Percentiles rank a stretch among this genome's conserved stretches.
Conservation (phyloP, 2,113 vertebrate genomes). For the Passer montanus region DNA sequence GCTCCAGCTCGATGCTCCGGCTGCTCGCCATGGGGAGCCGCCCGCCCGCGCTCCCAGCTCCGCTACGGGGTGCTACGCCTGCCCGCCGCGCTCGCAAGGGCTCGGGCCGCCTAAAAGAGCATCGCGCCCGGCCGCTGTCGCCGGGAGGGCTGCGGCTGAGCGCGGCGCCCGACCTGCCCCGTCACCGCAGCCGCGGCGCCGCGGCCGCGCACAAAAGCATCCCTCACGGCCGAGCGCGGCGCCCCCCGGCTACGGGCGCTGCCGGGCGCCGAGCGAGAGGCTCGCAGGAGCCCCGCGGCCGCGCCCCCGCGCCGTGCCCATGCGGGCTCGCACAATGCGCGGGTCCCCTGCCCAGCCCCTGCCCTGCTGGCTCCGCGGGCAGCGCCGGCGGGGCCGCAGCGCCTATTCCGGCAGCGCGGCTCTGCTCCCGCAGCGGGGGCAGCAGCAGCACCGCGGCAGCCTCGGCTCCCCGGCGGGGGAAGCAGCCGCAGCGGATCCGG, state of each 20-base stretch:
- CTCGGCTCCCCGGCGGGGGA: neutral
- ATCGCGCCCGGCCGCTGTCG: neutral
- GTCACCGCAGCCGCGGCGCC: neutral
- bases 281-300: neutral
- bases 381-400: neutral
- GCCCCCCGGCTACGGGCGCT: neutral
- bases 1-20: constrained; percentile 91
- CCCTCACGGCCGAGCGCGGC: neutral
- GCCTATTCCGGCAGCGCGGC: neutral
- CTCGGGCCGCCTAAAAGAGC: neutral
- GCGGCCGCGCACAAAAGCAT: constrained; percentile 28
- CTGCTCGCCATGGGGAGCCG: constrained; percentile 78
- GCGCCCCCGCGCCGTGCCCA: neutral
- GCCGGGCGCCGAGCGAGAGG: neutral
- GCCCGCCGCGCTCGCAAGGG: neutral
- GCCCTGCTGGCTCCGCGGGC: neutral
- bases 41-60: neutral
- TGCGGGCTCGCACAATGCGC: neutral
- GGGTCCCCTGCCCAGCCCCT: neutral
- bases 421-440: neutral
- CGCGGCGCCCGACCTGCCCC: neutral
- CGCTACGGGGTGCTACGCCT: neutral
- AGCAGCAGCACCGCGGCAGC: neutral
- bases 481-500: neutral
- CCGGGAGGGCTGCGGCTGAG: neutral